Conservation (phyloP, 2,113 vertebrate genomes). For the Eretmochelys imbricata region DNA sequence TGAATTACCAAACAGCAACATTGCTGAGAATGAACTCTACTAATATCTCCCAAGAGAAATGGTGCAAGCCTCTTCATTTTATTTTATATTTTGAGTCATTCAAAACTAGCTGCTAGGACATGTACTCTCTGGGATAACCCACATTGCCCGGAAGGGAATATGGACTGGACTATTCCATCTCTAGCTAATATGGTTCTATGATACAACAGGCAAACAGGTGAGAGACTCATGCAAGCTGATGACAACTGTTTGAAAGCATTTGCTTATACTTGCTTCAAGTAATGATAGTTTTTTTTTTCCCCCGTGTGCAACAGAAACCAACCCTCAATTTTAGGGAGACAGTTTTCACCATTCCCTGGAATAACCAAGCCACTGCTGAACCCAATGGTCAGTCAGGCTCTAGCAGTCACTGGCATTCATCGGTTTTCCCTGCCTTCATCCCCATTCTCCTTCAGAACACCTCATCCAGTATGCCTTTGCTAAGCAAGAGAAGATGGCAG, state of each 20-base stretch:
- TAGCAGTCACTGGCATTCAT: background rate
- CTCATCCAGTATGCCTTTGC: background rate
- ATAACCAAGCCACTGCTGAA: background rate
- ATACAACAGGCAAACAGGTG: rapidly evolving
- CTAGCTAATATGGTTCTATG: rapidly evolving
- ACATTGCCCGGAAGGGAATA: conserved; percentile 17
- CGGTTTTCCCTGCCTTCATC: background rate
- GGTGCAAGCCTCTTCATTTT: conserved; percentile 20
- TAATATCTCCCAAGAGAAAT: conserved; percentile 71
- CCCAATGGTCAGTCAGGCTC: background rate
- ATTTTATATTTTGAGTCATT: conserved; percentile 56
- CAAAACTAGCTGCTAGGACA: conserved; percentile 27
- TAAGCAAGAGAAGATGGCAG: background rate
- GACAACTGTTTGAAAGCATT: background rate
- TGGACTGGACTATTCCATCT: conserved; percentile 41
- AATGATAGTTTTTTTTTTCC: background rate
- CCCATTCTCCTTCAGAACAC: background rate
- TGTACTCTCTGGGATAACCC: conserved; percentile 43
- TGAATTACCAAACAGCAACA: conserved; percentile 65
- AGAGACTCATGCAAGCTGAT: background rate
- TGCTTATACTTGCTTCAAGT: background rate
- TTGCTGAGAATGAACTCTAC: conserved; percentile 69
- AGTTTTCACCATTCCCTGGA: background rate
- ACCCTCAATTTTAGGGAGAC: background rate
- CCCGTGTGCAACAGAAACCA: background rate